A percentile compares a stretch with the other conserved stretches of the same genome.
Conservation (phyloP, 2,888 invertebrate genomes). For the Drosophila rubida region DNA sequence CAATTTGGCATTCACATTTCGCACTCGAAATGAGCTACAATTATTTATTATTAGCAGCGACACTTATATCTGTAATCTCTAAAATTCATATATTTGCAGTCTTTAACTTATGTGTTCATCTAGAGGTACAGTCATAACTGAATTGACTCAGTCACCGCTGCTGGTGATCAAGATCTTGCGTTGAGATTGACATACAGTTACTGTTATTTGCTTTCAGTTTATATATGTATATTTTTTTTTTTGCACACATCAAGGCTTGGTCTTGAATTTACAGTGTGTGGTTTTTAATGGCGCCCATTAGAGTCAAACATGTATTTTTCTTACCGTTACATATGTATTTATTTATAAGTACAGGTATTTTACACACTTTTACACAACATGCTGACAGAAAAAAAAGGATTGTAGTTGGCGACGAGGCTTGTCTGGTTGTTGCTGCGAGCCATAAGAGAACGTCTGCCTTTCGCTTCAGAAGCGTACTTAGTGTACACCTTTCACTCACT, state of each 20-base stretch:
- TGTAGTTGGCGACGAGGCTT: background rate
- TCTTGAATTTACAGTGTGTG: background rate
- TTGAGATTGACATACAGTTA: slow-evolving; percentile 1
- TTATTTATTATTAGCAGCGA: background rate
- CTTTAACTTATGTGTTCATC: background rate
- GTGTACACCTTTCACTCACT: background rate
- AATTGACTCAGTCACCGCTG: background rate
- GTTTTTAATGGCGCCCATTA: slow-evolving; percentile 10
- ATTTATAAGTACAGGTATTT: background rate
- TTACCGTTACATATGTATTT: background rate
- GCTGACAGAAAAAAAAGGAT: background rate
- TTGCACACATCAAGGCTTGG: slow-evolving; percentile 3
- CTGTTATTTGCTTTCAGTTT: slow-evolving; percentile 1
- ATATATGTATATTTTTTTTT: background rate
- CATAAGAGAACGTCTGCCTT: background rate
- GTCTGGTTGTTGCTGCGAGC: background rate
- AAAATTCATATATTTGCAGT: background rate
- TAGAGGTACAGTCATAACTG: background rate
- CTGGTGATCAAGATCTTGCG: background rate
- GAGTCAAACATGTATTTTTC: slow-evolving; percentile 1
- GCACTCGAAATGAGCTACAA: background rate
- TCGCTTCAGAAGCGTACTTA: background rate
- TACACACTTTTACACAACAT: background rate
- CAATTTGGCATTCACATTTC: no score
- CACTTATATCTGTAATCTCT: background rate